These are phyloP conservation scores for Caenorhabditis sp. DNA, from an alignment of 2,888 invertebrate species.

Conservation along the genomic window DNA sequence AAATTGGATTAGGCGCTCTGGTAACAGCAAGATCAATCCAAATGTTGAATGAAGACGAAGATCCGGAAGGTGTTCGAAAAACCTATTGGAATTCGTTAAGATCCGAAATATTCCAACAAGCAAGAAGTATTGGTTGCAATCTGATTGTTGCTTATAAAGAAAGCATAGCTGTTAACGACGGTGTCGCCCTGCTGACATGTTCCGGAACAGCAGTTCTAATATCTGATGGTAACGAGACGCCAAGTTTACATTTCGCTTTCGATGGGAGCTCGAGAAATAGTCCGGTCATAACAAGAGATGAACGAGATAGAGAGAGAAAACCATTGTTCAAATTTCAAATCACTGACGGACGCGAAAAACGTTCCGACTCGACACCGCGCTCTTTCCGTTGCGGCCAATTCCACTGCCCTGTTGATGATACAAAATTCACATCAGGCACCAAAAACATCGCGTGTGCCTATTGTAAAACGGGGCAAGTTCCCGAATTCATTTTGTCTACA, in stretches of 20 bases:
- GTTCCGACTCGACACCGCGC: constrained; percentile 32
- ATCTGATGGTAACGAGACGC: constrained; percentile 18
- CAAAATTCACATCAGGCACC: constrained; percentile 9
- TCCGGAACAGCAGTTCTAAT: constrained; percentile 27
- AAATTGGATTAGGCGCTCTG: constrained; percentile 41
- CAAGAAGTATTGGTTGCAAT: constrained; percentile 88
- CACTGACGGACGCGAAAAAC: constrained; percentile 25
- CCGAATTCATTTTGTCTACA: constrained; percentile 43
- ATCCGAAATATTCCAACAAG: constrained; percentile 92
- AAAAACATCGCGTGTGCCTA: constrained; percentile 25
- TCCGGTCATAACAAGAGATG: constrained; percentile 20
- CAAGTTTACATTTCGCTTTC: neutral
- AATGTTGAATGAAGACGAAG: constrained; percentile 41
- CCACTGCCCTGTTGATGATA: constrained; percentile 25
- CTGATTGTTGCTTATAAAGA: constrained; percentile 93
- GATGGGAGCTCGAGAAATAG: constrained; percentile 27
- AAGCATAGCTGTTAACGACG: constrained; percentile 80
- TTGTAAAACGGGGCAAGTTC: constrained; percentile 40
- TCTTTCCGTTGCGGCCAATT: constrained; percentile 38
- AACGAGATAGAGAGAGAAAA: constrained; percentile 19
- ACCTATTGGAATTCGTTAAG: constrained; percentile 91
- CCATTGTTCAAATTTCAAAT: constrained; percentile 15
- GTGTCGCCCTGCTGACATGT: constrained; percentile 36
- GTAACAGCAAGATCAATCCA: constrained; percentile 33
- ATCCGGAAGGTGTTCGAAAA: constrained; percentile 26